Percentiles rank a stretch among this genome's conserved stretches.
These are phyloP conservation scores for Colletes gigas DNA, from an alignment of 1,140 invertebrate genomes.

Conservation along the genomic window DNA sequence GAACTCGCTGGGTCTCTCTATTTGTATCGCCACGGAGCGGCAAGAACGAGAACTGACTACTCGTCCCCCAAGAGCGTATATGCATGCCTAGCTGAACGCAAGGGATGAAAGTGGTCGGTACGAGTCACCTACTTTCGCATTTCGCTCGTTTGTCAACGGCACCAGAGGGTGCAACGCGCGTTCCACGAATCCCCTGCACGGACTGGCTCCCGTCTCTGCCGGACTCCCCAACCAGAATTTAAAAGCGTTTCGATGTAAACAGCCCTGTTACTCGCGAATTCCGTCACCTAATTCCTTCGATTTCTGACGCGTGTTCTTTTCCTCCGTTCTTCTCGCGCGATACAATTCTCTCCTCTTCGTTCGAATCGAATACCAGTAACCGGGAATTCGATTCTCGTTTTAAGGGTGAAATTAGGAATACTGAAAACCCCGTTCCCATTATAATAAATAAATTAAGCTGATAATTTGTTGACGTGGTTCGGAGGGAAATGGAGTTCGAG, in stretches of 20 bases:
- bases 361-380: no score
- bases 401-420: no score
- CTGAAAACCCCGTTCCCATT: no score
- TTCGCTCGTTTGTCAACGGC: slow-evolving; percentile 72
- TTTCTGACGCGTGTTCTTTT: slow-evolving; percentile 38
- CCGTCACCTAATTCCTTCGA: slow-evolving; percentile 63
- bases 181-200: slow-evolving; percentile 33
- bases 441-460: no score
- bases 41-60: neutral
- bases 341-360: neutral
- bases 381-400: no score
- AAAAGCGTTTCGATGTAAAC: slow-evolving; percentile 75
- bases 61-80: neutral
- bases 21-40: neutral
- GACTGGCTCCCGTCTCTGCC: neutral
- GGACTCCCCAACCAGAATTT: slow-evolving; percentile 58
- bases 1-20: neutral
- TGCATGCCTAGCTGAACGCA: slow-evolving; percentile 12
- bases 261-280: slow-evolving; percentile 56
- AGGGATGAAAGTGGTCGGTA: slow-evolving; percentile 45
- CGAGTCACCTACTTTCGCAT: slow-evolving; percentile 75
- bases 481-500: no score
- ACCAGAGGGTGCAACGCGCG: slow-evolving; percentile 20
- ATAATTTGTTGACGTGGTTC: no score
- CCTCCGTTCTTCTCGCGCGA: slow-evolving; percentile 3